Percentiles rank a stretch among this genome's conserved stretches.
Evolutionary conservation across 2,797 vertebrate species (phyloP).

Genomic region (Anabacerthia variegaticeps): DNA sequence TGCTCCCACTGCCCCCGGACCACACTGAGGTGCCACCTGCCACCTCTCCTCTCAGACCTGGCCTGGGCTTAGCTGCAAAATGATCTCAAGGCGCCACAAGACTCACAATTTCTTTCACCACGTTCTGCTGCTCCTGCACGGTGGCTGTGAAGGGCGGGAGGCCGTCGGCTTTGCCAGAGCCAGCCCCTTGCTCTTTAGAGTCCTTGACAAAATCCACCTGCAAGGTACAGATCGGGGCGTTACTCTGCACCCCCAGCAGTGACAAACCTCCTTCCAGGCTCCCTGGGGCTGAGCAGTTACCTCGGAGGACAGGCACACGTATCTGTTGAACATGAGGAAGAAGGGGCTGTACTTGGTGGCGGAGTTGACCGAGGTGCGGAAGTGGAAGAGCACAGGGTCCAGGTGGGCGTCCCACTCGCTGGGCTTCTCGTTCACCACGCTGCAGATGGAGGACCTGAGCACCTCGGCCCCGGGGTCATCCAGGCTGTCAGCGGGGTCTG

Average conservation of each 20-base stretch:
- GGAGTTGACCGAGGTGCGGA: constrained; percentile 83
- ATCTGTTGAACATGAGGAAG: constrained; percentile 89
- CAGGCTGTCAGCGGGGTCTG: constrained; percentile 77
- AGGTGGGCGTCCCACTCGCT: constrained; percentile 86
- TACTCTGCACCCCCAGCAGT: accelerated
- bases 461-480: constrained; percentile 73
- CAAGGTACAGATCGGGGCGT: neutral
- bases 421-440: constrained; percentile 81
- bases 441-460: constrained; percentile 82
- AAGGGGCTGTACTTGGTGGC: constrained; percentile 87
- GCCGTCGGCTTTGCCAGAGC: constrained; percentile 63
- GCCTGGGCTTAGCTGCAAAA: neutral
- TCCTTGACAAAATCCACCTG: constrained; percentile 75
- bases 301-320: constrained; percentile 75
- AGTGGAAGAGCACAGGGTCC: constrained; percentile 83
- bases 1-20: neutral
- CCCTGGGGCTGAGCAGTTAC: constrained; percentile 10
- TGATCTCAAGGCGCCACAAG: neutral
- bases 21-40: accelerated
- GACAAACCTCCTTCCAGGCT: neutral
- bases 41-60: neutral
- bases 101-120: constrained; percentile 84
- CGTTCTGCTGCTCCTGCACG: constrained; percentile 83
- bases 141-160: constrained; percentile 65
- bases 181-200: constrained; percentile 67